phyloP scores from a whole-genome alignment of 2,797 vertebrate species.

The Myripristis jacobus region DNA sequence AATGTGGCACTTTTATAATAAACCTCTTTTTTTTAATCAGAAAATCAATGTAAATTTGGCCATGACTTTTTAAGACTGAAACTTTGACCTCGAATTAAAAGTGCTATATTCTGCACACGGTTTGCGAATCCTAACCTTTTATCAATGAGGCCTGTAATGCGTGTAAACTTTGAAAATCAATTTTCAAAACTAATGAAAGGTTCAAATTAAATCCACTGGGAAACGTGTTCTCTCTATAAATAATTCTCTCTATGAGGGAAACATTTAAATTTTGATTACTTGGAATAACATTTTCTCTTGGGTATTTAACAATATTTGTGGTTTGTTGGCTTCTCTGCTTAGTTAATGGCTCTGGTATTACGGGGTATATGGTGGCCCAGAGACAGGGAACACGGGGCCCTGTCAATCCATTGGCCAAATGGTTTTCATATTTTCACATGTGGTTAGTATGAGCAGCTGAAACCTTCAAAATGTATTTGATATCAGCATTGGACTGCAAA shows the following conservation, averaged over 20 bases:
- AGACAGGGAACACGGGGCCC: slow-evolving; percentile 22
- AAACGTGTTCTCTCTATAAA: background rate
- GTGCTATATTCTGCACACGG: too few species aligned
- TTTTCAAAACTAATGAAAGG: slow-evolving; percentile 18
- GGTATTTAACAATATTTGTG: slow-evolving; percentile 13
- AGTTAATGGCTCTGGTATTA: slow-evolving; percentile 13
- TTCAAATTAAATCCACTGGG: background rate
- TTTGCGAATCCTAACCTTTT: too few species aligned
- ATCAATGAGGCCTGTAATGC: too few species aligned
- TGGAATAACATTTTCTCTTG: background rate
- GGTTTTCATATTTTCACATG: slow-evolving; percentile 39
- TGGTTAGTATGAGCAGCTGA: slow-evolving; percentile 36
- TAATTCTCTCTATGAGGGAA: slow-evolving; percentile 2
- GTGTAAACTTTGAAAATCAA: background rate
- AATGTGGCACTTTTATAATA: too few species aligned
- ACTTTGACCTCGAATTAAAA: too few species aligned
- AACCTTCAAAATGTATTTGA: slow-evolving; percentile 55
- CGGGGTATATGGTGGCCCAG: slow-evolving; percentile 13
- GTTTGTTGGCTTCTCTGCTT: slow-evolving; percentile 20
- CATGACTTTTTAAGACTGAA: too few species aligned
- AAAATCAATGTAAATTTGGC: too few species aligned
- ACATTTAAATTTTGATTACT: slow-evolving; percentile 1
- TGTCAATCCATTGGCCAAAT: slow-evolving; percentile 36
- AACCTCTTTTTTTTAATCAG: too few species aligned
- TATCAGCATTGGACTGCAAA: slow-evolving; percentile 40